Percentiles rank a stretch among this genome's conserved stretches.
phyloP scores from a whole-genome alignment of 2,113 vertebrate species.

The Excalfactoria chinensis region DNA sequence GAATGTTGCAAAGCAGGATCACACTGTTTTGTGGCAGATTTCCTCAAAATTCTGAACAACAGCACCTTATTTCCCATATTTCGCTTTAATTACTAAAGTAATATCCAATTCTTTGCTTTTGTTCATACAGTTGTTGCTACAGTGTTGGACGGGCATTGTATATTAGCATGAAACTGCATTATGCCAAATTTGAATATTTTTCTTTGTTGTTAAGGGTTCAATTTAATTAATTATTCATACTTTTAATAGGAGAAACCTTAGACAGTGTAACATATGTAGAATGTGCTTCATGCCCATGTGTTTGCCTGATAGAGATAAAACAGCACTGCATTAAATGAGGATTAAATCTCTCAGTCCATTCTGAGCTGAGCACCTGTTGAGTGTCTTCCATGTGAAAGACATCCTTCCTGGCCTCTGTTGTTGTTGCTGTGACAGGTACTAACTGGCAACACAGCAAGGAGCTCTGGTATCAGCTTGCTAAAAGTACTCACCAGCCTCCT shows the following conservation, averaged over 20 bases:
- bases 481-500: background rate
- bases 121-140: background rate
- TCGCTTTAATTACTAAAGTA: background rate
- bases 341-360: background rate
- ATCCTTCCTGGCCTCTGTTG: background rate
- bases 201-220: background rate
- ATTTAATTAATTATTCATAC: background rate
- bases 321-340: background rate
- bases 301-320: background rate
- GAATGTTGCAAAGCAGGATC: background rate
- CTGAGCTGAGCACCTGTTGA: background rate
- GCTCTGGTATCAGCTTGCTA: background rate
- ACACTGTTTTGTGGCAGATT: background rate
- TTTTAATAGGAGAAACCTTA: background rate
- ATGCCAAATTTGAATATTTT: background rate
- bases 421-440: background rate
- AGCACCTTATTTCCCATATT: background rate
- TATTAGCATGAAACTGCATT: background rate
- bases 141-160: background rate
- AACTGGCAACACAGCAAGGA: background rate
- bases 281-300: background rate
- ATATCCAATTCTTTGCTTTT: background rate
- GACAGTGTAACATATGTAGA: background rate
- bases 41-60: background rate
- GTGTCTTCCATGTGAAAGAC: background rate